A percentile compares a stretch with the other conserved stretches of the same genome.
phyloP scores from a whole-genome alignment of 2,113 vertebrate species.

The Prolemur simus region DNA sequence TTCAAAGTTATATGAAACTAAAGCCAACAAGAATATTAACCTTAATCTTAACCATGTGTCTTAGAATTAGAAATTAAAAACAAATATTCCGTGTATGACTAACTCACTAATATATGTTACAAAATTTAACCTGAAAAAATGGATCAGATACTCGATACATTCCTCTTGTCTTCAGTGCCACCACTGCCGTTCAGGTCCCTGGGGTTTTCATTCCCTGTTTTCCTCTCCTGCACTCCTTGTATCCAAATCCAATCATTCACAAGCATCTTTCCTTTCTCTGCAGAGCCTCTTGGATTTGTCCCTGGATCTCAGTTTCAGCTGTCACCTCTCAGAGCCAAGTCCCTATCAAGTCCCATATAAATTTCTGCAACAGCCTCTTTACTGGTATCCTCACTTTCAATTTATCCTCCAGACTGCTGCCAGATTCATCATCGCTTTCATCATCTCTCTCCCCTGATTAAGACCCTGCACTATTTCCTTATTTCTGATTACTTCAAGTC shows the following conservation, averaged over 20 bases:
- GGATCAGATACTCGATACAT: background rate
- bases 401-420: background rate
- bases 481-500: conserved; percentile 22
- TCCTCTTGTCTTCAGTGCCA: background rate
- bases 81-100: conserved; percentile 11
- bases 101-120: conserved; percentile 18
- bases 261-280: background rate
- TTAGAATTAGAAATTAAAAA: conserved; percentile 69
- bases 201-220: background rate
- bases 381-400: background rate
- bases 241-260: background rate
- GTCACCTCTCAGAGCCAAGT: conserved; percentile 42
- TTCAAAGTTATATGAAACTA: conserved; percentile 58
- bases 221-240: background rate
- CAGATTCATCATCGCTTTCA: conserved; percentile 4
- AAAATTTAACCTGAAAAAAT: conserved; percentile 28
- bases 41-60: conserved; percentile 76
- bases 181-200: background rate
- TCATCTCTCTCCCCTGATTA: background rate
- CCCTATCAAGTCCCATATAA: conserved; percentile 24
- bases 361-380: background rate
- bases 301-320: background rate
- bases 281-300: conserved; percentile 7
- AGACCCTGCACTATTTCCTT: background rate
- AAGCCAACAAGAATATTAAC: conserved; percentile 69